Conservation (phyloP, 2,113 vertebrate genomes). For the Protobothrops flavoviridis region DNA sequence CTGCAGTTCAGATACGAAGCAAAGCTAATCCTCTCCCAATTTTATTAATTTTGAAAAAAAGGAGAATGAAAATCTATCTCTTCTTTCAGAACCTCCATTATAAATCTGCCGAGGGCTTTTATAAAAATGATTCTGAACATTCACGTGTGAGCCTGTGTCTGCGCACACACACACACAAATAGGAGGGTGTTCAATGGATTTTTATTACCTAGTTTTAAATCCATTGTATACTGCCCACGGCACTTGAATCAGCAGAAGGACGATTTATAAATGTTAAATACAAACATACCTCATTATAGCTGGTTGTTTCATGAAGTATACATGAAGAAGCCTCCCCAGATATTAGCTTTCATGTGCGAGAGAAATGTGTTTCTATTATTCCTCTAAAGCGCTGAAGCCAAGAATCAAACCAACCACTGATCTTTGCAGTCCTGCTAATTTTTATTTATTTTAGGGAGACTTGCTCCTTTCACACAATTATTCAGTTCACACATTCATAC, state of each 20-base stretch:
- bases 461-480: neutral
- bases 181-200: neutral
- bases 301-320: neutral
- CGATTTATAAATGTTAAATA: slow-evolving; percentile 9
- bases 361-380: neutral
- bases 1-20: neutral
- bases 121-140: neutral
- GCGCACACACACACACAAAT: neutral
- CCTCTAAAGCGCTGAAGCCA: neutral
- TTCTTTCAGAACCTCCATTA: neutral
- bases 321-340: neutral
- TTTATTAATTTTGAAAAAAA: neutral
- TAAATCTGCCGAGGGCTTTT: neutral
- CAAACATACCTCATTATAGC: neutral
- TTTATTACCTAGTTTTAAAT: neutral
- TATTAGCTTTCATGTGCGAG: neutral
- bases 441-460: neutral
- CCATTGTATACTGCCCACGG: neutral
- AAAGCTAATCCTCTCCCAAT: neutral
- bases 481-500: neutral
- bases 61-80: neutral
- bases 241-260: neutral
- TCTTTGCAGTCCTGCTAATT: neutral
- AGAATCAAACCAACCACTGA: neutral
- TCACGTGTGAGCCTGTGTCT: neutral